Base-by-base conservation (phyloP, 2,797 vertebrate species). In the Ciconia nigra region DNA sequence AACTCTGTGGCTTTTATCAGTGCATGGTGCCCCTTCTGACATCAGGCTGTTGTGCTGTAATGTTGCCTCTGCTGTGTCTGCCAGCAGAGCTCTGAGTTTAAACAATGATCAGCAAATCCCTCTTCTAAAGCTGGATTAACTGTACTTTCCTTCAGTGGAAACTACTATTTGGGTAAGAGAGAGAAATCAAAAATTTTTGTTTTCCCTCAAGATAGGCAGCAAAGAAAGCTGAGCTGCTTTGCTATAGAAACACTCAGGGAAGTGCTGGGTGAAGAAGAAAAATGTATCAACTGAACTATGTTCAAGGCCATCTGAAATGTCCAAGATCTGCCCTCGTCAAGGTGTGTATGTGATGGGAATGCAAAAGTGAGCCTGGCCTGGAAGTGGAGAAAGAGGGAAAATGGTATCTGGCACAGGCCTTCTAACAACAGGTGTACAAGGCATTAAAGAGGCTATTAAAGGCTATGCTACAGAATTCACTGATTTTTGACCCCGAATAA, bases 51-150 rank as follows among this genome's bases (percentile, higher is more conserved):
- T 92, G 52, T 61, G 85, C 74, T 96, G 84, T 87, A 86, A 92
- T 86, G 69, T 93, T 96, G 86, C 83, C 59, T 96, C 94, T 94
- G 55, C 85, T 76, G 35, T 82, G 65, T 84, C 74, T 96, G 96
- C 93, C 95, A 95, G 59, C 66, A 89, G 77, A 97, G 69, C 84
- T 96, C 73, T 79, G 74, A 83, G 83, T 49, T 96, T 94, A 94
- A 96, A 96, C 96, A 97, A 79, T 93, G 96, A 96, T 96, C 93
- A 96, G 89, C 85, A 97, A 97, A 97, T 97, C 93, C 70, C 41
- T 90, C 74, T 96, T 95, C 91, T 97, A 94, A 97, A 91, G 86
- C 87, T 87, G 87, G 97, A 97, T 97, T 97, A 97, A 95, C 87
- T 97, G 96, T 97, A 93, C 97, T 96, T 96, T 94, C 92, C 95